These are phyloP conservation scores for Anas acuta DNA, from an alignment of 2,797 vertebrate genomes.

Conservation along the genomic window DNA sequence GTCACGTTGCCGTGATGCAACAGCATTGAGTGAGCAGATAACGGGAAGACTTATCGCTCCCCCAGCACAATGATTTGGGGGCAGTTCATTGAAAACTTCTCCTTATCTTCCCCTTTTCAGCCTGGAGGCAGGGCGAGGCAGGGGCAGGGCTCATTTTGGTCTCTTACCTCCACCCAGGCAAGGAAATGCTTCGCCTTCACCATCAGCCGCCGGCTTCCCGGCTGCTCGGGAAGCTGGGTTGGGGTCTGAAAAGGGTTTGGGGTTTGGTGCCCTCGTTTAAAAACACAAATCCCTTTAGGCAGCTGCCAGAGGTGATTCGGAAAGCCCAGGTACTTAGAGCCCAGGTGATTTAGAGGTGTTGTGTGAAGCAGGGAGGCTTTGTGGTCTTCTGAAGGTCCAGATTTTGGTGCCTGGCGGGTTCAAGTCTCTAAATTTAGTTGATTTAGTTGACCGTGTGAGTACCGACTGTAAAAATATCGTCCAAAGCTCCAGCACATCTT, in stretches of 20 bases:
- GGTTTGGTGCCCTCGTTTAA: background rate
- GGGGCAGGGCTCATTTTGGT: conserved; percentile 43
- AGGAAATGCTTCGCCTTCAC: conserved; percentile 72
- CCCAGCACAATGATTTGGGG: conserved; percentile 8
- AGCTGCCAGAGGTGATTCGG: background rate
- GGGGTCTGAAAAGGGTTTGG: background rate
- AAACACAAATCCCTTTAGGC: background rate
- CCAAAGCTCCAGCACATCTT: background rate
- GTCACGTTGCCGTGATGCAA: background rate
- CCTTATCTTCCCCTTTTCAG: conserved; percentile 26
- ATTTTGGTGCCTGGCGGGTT: background rate
- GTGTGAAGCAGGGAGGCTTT: background rate
- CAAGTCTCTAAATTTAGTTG: background rate
- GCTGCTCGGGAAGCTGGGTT: background rate
- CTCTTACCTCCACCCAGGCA: conserved; percentile 72
- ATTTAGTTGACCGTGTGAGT: background rate
- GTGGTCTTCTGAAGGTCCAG: background rate
- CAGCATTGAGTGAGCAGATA: background rate
- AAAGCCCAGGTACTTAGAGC: background rate
- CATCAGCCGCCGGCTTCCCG: background rate
- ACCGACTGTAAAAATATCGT: background rate
- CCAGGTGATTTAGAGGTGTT: background rate
- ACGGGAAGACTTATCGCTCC: background rate
- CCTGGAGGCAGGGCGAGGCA: background rate
- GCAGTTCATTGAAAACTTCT: background rate